Evolutionary conservation across 1,140 invertebrate species (phyloP), one percentile per base, ranked within the genome.

Genomic region (Pachypeltis micranthus): DNA sequence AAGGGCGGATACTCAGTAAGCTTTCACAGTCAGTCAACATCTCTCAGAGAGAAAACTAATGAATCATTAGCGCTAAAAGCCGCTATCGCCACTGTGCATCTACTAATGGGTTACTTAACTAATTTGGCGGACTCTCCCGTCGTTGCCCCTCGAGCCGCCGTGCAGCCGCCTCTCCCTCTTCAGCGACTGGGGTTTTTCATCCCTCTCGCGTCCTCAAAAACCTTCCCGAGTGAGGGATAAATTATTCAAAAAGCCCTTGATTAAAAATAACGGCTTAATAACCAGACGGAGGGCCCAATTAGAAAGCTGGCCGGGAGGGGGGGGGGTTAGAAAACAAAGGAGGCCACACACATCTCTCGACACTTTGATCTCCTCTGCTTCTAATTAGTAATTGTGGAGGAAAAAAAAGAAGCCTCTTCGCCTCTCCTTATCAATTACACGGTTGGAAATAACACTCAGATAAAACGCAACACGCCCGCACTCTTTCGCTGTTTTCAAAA

Each of bases 181-280:
- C 47, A 16, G 12, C 47, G 47, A 4, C 47, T 16, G 31, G 31
- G 31, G 7, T 16, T 16, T 39, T 39, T 16, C n/a, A n/a, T n/a
- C n/a, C n/a, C n/a, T n/a, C n/a, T n/a, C n/a, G n/a, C n/a, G n/a
- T n/a, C n/a, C n/a, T n/a, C 7, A 39, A 21, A 51, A 51, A 7
- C 47, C 19, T 51, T 51, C 47, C 47, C 47, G 47, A 21, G 55
- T 23, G 16, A 19, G 25, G 27, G 26, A 28, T 59, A 29, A 59
- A 59, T 59, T 59, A 59, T 59, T 59, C 29, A 59, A 59, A 59
- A 59, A 59, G 29, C 29, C 29, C 29, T 59, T 59, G 27, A 28
- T 59, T 59, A 59, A 59, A 59, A 59, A 59, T 59, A 59, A 59
- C 26, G 57, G 57, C 57, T 59, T 59, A 59, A 59, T 59, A 59